Base-by-base conservation (phyloP, 2,797 vertebrate genomes). In the Phalanger gymnotis region DNA sequence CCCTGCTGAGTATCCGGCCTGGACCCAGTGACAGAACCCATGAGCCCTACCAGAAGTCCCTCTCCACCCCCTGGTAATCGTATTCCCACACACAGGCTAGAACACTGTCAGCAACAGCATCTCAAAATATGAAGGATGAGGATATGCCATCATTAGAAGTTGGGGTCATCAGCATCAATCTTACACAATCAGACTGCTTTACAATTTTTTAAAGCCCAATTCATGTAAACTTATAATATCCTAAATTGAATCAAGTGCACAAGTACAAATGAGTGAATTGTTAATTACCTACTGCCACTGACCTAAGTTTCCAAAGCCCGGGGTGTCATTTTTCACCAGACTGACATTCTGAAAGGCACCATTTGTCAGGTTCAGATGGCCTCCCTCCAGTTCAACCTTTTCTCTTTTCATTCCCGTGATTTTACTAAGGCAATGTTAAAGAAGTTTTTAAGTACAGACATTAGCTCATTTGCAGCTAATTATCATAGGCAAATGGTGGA, bases 381-480 rank as follows among this genome's bases (percentile, higher is more conserved):
- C 95, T 96, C 97, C 95, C 91, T 97, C 98, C 97, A 97, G 90
- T 96, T 98, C 94, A 61, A 58, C 96, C 97, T 97, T 95, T 73
- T 90, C 95, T 94, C 96, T 93, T 97, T 94, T 97, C 96, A 96
- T 98, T 98, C 97, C 90, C 98, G 92, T 95, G 97, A 97, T 96
- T 97, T 98, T 98, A 97, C 97, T 93, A 97, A 97, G 96, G 97
- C 97, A 97, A 98, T 98, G 98, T 96, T 98, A 98, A 98, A 97
- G 97, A 97, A 97, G 96, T 98, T 98, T 98, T 98, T 98, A 98
- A 98, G 97, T 98, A 98, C 97, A 98, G 97, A 97, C 98, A 98
- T 98, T 97, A 98, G 97, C 97, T 98, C 98, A 97, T 98, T 98
- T 98, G 98, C 98, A 98, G 98, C 96, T 98, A 98, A 99, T 99